These are phyloP conservation scores for Siderastrea siderea DNA, from an alignment of 92 coral and sea anemone species.

Conservation along the genomic window DNA sequence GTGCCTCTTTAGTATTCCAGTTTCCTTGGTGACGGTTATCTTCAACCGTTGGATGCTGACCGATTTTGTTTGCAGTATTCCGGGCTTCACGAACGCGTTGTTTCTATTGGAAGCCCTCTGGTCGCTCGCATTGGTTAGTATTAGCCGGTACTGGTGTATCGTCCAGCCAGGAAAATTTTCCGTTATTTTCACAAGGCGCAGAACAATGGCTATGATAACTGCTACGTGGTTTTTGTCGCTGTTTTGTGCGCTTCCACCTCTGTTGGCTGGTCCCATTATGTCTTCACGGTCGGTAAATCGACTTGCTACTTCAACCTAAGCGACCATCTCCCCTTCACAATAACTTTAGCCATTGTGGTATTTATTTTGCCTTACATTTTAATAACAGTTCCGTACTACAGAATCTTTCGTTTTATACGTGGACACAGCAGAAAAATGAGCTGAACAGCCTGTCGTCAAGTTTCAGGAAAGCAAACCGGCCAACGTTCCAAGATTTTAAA, in stretches of 20 bases:
- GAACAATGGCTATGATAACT: slow-evolving; percentile 73
- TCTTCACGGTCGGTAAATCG: slow-evolving; percentile 65
- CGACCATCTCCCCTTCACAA: slow-evolving; percentile 71
- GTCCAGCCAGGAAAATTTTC: slow-evolving; percentile 82
- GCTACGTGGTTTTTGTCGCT: slow-evolving; percentile 80
- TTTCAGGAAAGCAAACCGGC: slow-evolving; percentile 60
- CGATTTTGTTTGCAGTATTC: slow-evolving; percentile 64
- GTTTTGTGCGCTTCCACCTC: slow-evolving; percentile 78
- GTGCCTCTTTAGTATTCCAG: slow-evolving; percentile 83
- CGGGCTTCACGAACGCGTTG: slow-evolving; percentile 82
- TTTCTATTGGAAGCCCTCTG: slow-evolving; percentile 83
- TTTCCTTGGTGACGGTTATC: slow-evolving; percentile 74
- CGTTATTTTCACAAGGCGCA: slow-evolving; percentile 70
- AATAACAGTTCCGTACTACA: slow-evolving; percentile 80
- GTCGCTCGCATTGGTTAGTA: slow-evolving; percentile 84
- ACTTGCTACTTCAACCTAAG: slow-evolving; percentile 72
- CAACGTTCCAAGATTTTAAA: slow-evolving; percentile 87
- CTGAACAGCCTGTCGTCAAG: slow-evolving; percentile 61
- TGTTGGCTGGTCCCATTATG: slow-evolving; percentile 77
- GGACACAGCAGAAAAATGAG: slow-evolving; percentile 75
- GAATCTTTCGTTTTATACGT: slow-evolving; percentile 85
- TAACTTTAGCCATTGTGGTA: slow-evolving; percentile 67
- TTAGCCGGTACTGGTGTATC: slow-evolving; percentile 85
- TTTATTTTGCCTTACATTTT: slow-evolving; percentile 76
- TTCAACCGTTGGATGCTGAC: slow-evolving; percentile 62